Base-by-base conservation (phyloP, 2,113 vertebrate species). In the Speoplatyrhinus poulsoni region DNA sequence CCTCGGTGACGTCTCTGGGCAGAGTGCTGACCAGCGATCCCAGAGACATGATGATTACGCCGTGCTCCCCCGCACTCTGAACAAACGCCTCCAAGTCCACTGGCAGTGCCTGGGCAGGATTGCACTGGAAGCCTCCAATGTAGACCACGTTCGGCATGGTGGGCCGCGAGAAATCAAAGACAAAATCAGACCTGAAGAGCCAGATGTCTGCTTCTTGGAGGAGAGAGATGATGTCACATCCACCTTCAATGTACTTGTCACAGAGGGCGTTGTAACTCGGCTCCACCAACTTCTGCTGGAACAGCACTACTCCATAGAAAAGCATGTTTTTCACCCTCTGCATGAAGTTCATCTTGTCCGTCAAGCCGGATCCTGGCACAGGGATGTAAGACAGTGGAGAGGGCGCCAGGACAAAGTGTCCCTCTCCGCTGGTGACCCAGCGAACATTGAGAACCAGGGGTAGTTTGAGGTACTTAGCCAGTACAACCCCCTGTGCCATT, bases 361-460 rank as follows among this genome's bases (percentile, higher is more conserved):
- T 26, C 19, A 26, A 26, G 19, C 19, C 19, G 19, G 19, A 26
- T 26, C 19, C 19, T 26, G 19, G 19, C 19, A 26, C 19, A 0
- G 19, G 19, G 19, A 26, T 26, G 19, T 92, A 93, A 17, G 92
- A 93, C 9, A 89, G 60, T 0, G 92, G 92, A 0, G 91, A 91
- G 7, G 92, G 92, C 8, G 91, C 91, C 0, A 90, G 70, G 0
- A 26, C 67, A 53, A 89, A 90, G 32, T 92, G 91, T 0, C 89
- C 91, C 1, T 92, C 91, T 7, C 89, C 88, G 1, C 80, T 82
- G 3, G 82, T 62, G 63, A 90, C 85, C 92, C 92, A 93, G 48
- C 92, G 90, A 12, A 86, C 91, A 48, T 92, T 92, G 9, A 93
- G 26, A 26, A 26, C 26, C 26, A 26, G 26, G 26, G 26, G 26